A percentile compares a stretch with the other conserved stretches of the same genome.
Conservation (phyloP, 2,113 vertebrate species). For the Notarius quadriscutis region DNA sequence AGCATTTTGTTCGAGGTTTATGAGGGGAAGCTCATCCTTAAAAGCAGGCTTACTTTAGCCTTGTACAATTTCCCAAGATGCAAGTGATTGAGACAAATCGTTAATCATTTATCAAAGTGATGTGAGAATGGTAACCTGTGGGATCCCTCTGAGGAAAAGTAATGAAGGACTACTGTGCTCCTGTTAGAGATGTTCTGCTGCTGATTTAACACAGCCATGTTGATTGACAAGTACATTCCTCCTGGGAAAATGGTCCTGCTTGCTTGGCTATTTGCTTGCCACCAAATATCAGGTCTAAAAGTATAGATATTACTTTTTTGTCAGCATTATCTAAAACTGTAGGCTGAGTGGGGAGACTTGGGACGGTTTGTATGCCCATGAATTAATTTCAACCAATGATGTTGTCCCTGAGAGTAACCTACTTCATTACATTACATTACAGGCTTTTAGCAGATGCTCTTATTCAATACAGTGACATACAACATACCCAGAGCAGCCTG, state of each 20-base stretch:
- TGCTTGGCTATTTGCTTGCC: conserved; percentile 3
- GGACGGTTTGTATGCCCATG: too few species aligned
- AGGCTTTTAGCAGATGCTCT: too few species aligned
- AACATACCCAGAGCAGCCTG: too few species aligned
- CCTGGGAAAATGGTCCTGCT: neutral
- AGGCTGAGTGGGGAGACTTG: too few species aligned
- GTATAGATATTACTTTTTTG: neutral
- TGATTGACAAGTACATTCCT: neutral
- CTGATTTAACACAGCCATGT: conserved; percentile 7
- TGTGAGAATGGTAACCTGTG: neutral
- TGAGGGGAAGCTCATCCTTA: neutral
- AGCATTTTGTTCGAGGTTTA: neutral
- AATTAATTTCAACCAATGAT: too few species aligned
- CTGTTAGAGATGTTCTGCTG: neutral
- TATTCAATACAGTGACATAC: too few species aligned
- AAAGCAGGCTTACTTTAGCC: neutral
- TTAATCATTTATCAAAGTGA: neutral
- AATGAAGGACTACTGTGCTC: neutral
- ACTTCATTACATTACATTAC: too few species aligned
- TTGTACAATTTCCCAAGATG: neutral
- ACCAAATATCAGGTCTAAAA: neutral
- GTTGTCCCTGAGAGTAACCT: too few species aligned
- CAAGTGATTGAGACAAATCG: neutral
- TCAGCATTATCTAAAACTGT: neutral
- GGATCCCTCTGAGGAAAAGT: neutral